Conservation (phyloP, 92 coral and sea anemone species). For the Desmophyllum pertusum region DNA sequence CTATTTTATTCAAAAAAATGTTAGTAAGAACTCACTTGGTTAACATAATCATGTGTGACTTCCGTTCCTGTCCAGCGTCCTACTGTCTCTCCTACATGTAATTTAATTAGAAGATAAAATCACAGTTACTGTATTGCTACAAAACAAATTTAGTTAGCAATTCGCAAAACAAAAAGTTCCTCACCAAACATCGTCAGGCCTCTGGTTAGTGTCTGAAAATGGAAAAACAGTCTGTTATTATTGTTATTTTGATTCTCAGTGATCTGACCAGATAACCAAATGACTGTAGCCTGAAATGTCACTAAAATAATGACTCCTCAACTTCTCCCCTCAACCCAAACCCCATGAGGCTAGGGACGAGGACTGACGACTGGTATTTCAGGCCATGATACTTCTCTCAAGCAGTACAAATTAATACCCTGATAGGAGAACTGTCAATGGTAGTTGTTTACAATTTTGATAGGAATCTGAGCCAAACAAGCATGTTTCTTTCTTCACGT, state of each 20-base stretch:
- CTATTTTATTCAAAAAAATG: background rate
- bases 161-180: background rate
- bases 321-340: too few species aligned
- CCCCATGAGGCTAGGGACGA: too few species aligned
- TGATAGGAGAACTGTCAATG: too few species aligned
- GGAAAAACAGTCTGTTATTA: background rate
- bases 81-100: slow-evolving; percentile 93
- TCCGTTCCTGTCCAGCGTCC: slow-evolving; percentile 97
- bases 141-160: background rate
- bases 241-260: background rate
- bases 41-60: slow-evolving; percentile 63
- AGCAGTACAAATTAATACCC: too few species aligned
- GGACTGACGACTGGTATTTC: too few species aligned
- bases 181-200: slow-evolving; percentile 98
- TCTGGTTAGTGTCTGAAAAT: slow-evolving; percentile 78
- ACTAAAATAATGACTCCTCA: too few species aligned
- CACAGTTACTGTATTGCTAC: background rate
- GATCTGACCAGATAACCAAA: background rate
- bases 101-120: background rate
- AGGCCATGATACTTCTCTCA: too few species aligned
- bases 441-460: background rate
- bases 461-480: too few species aligned
- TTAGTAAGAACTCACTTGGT: slow-evolving; percentile 56
- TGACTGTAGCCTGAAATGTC: too few species aligned
- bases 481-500: background rate